Conservation (phyloP, 2,113 vertebrate genomes). For the Lophochroa leadbeateri region DNA sequence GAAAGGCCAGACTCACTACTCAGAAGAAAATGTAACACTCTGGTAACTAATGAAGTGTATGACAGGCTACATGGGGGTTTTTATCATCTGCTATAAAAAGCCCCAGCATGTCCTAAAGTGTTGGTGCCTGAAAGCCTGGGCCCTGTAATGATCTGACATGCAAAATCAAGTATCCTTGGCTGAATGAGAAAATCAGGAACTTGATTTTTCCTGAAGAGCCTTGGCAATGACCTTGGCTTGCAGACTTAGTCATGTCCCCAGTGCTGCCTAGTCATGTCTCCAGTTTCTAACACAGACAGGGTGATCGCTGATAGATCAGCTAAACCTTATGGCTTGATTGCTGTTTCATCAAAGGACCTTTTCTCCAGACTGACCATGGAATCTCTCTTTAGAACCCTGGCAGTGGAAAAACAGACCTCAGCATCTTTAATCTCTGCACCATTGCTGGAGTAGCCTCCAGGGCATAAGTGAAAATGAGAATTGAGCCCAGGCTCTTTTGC, state of each 20-base stretch:
- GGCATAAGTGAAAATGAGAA: not conserved
- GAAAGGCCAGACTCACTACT: not conserved
- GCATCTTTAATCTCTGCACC: not conserved
- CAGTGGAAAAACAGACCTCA: not conserved
- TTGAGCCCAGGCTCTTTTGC: not conserved
- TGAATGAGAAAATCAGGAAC: not conserved
- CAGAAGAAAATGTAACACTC: not conserved
- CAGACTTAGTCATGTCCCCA: not conserved
- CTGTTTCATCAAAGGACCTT: not conserved
- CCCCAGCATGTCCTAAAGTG: not conserved
- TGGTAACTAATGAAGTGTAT: not conserved
- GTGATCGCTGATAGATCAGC: not conserved
- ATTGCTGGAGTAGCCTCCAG: not conserved
- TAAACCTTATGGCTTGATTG: not conserved
- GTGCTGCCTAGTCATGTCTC: not conserved
- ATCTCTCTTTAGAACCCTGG: not conserved
- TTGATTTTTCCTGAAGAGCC: not conserved
- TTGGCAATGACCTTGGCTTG: not conserved
- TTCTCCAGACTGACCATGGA: not conserved
- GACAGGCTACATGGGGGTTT: not conserved
- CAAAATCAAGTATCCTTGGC: not conserved
- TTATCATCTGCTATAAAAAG: conserved; percentile 23
- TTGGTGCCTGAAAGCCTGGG: not conserved
- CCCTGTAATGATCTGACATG: not conserved
- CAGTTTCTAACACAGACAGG: not conserved